Base-by-base conservation (phyloP, 2,888 invertebrate genomes). In the Agriopis marginaria region DNA sequence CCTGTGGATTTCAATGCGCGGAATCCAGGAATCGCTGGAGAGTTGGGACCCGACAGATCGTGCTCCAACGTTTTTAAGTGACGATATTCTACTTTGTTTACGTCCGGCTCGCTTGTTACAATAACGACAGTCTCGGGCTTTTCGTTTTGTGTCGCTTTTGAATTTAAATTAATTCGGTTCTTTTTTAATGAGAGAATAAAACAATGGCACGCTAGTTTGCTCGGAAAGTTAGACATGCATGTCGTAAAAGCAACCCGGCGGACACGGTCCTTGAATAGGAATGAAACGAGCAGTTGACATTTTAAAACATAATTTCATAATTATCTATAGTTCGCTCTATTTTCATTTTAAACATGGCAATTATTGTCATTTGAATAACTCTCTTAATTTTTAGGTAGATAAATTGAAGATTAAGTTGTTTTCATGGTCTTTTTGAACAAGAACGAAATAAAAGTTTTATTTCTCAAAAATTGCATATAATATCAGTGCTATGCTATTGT, bases 1-100 rank as follows among this genome's bases (percentile, higher is more conserved):
- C 83, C 88, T 85, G 85, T 84, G 86, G 90, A 88, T 90, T 89
- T 89, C 90, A 91, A 91, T 90, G 89, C 83, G 80, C 80, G 82
- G 84, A 86, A 85, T 86, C 82, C 87, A 83, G 84, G 82, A 84
- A 81, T 86, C 86, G 82, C 86, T 79, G 79, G 85, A 86, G 88
- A 86, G 84, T 80, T 77, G 81, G 78, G 79, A 75, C 75, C 68
- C 77, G 81, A 76, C 79, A 81, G 82, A 79, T 83, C 83, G 82
- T 85, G 86, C 87, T 87, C 82, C 84, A 80, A 81, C 83, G 83
- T 84, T 89, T 89, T 89, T 89, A 89, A 88, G 86, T 86, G 85
- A 86, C 86, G 85, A 88, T 89, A 88, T 88, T 88, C 85, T 84
- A 86, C 87, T 88, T 87, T 87, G 87, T 89, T 86, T 89, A 82